A percentile compares a stretch with the other conserved stretches of the same genome.
These are phyloP conservation scores for Acholoe squamosa DNA, from an alignment of 2,888 invertebrate species.

Conservation along the genomic window DNA sequence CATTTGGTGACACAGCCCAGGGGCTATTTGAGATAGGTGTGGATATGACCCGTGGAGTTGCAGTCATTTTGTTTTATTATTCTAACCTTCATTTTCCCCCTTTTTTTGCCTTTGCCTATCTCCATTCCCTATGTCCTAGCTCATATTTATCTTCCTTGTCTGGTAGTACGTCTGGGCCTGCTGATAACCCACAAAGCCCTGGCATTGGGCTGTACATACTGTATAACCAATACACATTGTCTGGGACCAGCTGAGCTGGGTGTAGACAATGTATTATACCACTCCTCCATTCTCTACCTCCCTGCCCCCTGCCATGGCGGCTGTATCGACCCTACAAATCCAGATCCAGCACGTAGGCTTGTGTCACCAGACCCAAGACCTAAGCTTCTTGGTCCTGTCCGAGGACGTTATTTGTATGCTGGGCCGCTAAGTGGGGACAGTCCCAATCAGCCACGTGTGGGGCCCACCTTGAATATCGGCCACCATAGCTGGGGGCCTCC, in stretches of 20 bases:
- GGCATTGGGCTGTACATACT: too few relatives aligned
- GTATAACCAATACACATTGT: too few relatives aligned
- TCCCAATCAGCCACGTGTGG: constrained; percentile 48
- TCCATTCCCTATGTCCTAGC: background rate
- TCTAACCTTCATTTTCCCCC: background rate
- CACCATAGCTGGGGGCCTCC: background rate
- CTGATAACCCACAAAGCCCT: too few relatives aligned
- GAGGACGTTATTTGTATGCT: constrained; percentile 30
- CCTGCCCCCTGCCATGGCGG: too few relatives aligned
- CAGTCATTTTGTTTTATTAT: background rate
- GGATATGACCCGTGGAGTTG: too few relatives aligned
- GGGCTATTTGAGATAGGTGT: too few relatives aligned
- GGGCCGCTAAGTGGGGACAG: constrained; percentile 29
- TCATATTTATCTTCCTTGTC: background rate
- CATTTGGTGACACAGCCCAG: too few relatives aligned
- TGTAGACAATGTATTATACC: too few relatives aligned
- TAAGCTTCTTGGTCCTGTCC: background rate
- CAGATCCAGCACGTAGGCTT: background rate
- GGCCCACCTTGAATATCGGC: background rate
- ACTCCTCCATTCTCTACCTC: too few relatives aligned
- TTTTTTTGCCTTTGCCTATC: background rate
- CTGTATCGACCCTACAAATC: background rate
- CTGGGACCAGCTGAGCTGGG: too few relatives aligned
- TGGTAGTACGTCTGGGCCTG: background rate
- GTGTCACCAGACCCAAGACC: background rate